Evolutionary conservation across 2,888 invertebrate species (phyloP).

Genomic region (Drosophila quinaria): DNA sequence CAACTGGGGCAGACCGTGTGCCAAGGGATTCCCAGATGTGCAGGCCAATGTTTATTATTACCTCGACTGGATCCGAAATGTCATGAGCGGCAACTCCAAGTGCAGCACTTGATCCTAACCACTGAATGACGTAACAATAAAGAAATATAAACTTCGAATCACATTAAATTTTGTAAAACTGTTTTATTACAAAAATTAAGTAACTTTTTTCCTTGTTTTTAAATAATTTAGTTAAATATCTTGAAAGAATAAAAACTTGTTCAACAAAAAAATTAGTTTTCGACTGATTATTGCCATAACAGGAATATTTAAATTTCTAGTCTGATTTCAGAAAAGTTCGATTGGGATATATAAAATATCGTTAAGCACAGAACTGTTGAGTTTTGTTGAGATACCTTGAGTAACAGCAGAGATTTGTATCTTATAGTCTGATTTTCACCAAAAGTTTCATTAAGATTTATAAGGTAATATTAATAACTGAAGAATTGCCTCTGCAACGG

Average conservation of each 20-base stretch:
- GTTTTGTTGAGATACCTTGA: background rate
- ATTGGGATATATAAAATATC: background rate
- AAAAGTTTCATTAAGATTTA: background rate
- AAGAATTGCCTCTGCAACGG: background rate
- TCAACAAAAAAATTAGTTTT: background rate
- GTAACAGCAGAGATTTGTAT: background rate
- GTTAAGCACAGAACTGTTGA: background rate
- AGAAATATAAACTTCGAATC: background rate
- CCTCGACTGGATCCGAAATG: conserved; percentile 72
- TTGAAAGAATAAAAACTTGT: background rate
- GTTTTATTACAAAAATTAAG: background rate
- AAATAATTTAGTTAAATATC: too few relatives aligned
- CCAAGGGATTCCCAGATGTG: conserved; percentile 76
- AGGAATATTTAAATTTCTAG: too few relatives aligned
- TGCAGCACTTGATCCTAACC: conserved; percentile 28
- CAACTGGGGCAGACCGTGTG: conserved; percentile 82
- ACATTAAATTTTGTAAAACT: background rate
- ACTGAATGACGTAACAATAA: conserved; percentile 1
- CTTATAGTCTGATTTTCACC: background rate
- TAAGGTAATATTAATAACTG: background rate
- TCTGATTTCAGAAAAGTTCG: too few relatives aligned
- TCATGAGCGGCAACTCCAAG: conserved; percentile 55
- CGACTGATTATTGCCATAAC: too few relatives aligned
- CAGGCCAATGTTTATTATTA: conserved; percentile 78
- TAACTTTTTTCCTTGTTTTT: too few relatives aligned